These are phyloP conservation scores for Thunnus maccoyii DNA, from an alignment of 2,113 vertebrate species.

Conservation along the genomic window DNA sequence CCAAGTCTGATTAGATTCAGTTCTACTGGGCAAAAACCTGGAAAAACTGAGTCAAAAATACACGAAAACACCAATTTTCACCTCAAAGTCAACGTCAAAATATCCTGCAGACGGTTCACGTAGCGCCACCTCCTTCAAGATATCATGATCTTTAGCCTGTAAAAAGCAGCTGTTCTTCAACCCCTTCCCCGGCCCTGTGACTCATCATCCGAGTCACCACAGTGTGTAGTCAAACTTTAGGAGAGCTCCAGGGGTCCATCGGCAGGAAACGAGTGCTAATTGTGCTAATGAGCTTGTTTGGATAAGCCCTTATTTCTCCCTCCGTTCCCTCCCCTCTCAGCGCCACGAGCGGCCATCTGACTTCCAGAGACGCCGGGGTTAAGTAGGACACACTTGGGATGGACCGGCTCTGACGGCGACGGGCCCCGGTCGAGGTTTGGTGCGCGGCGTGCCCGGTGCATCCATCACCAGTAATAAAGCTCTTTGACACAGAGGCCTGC, in stretches of 20 bases:
- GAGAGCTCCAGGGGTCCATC: constrained; percentile 68
- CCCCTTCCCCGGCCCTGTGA: neutral
- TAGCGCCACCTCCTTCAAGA: constrained; percentile 1
- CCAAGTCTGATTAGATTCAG: constrained; percentile 16
- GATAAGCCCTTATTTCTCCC: constrained; percentile 59
- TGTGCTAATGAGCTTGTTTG: constrained; percentile 83
- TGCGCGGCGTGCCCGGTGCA: constrained; percentile 38
- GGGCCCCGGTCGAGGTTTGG: constrained; percentile 50
- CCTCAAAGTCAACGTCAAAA: neutral
- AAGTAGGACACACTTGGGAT: constrained; percentile 62
- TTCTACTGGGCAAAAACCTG: neutral
- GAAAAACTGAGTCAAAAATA: neutral
- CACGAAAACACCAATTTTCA: neutral
- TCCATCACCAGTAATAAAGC: constrained; percentile 75
- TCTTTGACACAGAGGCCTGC: constrained; percentile 66
- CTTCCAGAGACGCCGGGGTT: constrained; percentile 61
- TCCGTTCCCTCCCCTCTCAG: constrained; percentile 37
- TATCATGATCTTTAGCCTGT: neutral
- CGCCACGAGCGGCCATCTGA: constrained; percentile 48
- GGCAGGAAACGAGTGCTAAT: constrained; percentile 80
- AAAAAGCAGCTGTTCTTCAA: constrained; percentile 29
- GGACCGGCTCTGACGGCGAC: constrained; percentile 29
- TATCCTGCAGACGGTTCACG: neutral
- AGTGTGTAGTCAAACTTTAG: constrained; percentile 72
- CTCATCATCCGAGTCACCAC: constrained; percentile 27